These are phyloP conservation scores for Acanthurus tractus DNA, from an alignment of 2,797 vertebrate genomes.

Conservation along the genomic window DNA sequence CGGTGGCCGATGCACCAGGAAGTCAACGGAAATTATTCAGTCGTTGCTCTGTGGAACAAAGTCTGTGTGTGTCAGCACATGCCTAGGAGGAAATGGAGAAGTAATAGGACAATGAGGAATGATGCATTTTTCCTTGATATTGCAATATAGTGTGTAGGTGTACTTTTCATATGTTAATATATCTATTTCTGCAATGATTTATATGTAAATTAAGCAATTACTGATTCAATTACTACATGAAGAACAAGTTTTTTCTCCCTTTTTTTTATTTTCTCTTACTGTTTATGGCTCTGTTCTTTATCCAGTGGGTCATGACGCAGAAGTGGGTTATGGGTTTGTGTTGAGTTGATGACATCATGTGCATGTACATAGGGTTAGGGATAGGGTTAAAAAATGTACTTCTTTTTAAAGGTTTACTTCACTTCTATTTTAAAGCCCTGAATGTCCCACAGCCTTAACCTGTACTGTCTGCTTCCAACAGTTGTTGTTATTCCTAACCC, in stretches of 20 bases:
- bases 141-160: slow-evolving; percentile 62
- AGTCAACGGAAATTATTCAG: slow-evolving; percentile 81
- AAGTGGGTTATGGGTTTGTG: slow-evolving; percentile 43
- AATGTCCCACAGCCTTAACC: background rate
- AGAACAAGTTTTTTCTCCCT: slow-evolving; percentile 24
- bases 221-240: slow-evolving; percentile 52
- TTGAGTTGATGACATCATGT: slow-evolving; percentile 7
- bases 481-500: background rate
- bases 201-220: slow-evolving; percentile 69
- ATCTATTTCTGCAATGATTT: slow-evolving; percentile 54
- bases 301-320: slow-evolving; percentile 20
- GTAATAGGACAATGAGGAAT: slow-evolving; percentile 79
- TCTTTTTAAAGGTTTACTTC: background rate
- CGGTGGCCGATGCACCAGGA: slow-evolving; percentile 78
- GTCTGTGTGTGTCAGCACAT: slow-evolving; percentile 79
- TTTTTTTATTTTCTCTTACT: background rate
- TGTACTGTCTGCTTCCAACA: background rate
- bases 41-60: slow-evolving; percentile 70
- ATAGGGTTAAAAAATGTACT: background rate
- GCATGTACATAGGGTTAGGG: background rate
- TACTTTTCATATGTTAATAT: slow-evolving; percentile 70
- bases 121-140: slow-evolving; percentile 80
- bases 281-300: slow-evolving; percentile 10
- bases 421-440: background rate
- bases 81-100: slow-evolving; percentile 74